Evolutionary conservation across 2,113 vertebrate genomes (phyloP).

Genomic region (Phasianus colchicus): DNA sequence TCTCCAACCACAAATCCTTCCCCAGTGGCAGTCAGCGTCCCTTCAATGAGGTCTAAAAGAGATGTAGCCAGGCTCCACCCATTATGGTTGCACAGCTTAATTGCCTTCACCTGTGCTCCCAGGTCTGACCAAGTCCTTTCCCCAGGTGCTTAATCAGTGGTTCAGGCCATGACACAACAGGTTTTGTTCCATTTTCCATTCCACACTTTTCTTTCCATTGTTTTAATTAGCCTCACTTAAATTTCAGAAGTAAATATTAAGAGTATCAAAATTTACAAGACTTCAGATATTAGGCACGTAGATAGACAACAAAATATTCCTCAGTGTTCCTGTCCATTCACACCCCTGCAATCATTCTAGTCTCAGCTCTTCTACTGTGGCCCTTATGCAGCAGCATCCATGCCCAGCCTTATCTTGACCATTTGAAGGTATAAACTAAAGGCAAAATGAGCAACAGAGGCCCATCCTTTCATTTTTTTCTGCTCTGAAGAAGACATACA

Average conservation of each 20-base stretch:
- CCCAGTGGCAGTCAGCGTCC: no score
- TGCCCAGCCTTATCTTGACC: neutral
- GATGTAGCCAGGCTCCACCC: no score
- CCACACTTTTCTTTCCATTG: neutral
- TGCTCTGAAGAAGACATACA: neutral
- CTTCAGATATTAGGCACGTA: neutral
- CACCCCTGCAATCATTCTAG: accelerated
- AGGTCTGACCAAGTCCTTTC: no score
- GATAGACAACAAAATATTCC: neutral
- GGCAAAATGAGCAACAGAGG: neutral
- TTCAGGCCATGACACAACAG: no score
- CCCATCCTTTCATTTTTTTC: neutral
- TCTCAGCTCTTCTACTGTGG: neutral
- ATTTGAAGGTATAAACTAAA: neutral
- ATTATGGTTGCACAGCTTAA: no score
- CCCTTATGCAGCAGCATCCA: neutral
- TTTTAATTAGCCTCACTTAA: neutral
- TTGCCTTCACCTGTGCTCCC: no score
- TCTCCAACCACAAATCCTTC: no score
- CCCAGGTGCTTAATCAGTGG: no score
- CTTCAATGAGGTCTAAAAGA: no score
- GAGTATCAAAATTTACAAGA: neutral
- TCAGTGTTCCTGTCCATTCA: neutral
- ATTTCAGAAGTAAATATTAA: neutral
- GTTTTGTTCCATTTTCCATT: no score